Percentiles rank a stretch among this genome's conserved stretches.
Conservation (phyloP, 2,888 invertebrate genomes). For the Rotaria socialis region DNA sequence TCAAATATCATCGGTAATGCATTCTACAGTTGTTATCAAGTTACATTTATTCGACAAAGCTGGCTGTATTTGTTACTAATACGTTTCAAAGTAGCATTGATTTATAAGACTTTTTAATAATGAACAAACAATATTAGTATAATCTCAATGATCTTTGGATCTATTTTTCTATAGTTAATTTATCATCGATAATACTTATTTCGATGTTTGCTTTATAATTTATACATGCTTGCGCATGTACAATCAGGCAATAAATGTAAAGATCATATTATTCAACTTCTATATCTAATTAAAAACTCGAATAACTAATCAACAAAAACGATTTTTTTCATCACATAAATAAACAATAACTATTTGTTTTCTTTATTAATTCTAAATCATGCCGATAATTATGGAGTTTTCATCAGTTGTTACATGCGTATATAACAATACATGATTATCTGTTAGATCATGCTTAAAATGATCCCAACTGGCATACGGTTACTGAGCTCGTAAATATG, state of each 20-base stretch:
- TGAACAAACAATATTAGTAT: neutral
- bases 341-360: conserved; percentile 16
- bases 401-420: neutral
- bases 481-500: neutral
- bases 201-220: neutral
- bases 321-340: neutral
- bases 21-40: too few species aligned
- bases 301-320: neutral
- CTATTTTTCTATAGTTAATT: neutral
- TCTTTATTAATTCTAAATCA: neutral
- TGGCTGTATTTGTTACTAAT: too few species aligned
- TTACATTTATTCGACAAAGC: too few species aligned
- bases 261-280: neutral
- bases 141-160: neutral
- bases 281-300: neutral
- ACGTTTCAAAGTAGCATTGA: neutral
- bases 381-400: neutral
- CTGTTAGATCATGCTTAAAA: neutral
- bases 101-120: neutral
- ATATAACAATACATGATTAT: neutral
- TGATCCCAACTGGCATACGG: neutral
- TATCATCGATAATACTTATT: neutral
- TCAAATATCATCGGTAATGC: too few species aligned
- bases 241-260: neutral
- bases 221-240: neutral